Conservation (phyloP, 2,113 vertebrate genomes). For the Eonycteris spelaea region DNA sequence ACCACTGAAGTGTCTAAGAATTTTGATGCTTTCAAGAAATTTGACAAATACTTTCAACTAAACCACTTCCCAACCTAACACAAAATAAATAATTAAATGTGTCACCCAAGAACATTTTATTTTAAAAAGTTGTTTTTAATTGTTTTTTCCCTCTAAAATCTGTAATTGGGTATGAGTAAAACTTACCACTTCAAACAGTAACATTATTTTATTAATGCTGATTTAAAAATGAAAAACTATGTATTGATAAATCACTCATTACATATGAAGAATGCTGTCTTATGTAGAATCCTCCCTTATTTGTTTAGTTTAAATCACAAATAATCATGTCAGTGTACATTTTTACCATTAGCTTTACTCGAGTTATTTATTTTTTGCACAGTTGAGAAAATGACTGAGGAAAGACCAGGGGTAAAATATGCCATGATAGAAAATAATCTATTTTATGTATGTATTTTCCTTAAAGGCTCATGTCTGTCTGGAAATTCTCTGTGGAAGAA, state of each 20-base stretch:
- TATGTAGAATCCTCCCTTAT: background rate
- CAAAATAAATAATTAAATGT: conserved; percentile 38
- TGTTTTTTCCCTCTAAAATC: background rate
- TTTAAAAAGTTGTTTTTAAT: conserved; percentile 14
- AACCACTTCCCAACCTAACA: background rate
- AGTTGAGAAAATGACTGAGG: conserved; percentile 58
- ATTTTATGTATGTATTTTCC: conserved; percentile 77
- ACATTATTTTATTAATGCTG: background rate
- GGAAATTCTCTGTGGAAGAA: conserved; percentile 78
- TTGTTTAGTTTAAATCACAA: conserved; percentile 60
- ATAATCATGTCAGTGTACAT: conserved; percentile 45
- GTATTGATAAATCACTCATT: conserved; percentile 15
- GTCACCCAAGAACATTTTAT: background rate
- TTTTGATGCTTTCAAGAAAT: background rate
- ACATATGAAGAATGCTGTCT: background rate
- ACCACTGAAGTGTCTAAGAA: background rate
- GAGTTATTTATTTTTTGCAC: conserved; percentile 61
- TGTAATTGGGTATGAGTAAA: conserved; percentile 48
- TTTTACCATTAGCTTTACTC: conserved; percentile 69
- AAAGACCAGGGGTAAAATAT: conserved; percentile 70
- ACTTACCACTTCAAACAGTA: background rate
- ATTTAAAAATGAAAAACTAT: background rate
- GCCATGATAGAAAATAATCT: conserved; percentile 67
- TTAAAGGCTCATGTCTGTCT: conserved; percentile 76
- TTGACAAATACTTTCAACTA: background rate